Evolutionary conservation across 2,888 invertebrate species (phyloP).

Genomic region (Eugnorisma glareosa): DNA sequence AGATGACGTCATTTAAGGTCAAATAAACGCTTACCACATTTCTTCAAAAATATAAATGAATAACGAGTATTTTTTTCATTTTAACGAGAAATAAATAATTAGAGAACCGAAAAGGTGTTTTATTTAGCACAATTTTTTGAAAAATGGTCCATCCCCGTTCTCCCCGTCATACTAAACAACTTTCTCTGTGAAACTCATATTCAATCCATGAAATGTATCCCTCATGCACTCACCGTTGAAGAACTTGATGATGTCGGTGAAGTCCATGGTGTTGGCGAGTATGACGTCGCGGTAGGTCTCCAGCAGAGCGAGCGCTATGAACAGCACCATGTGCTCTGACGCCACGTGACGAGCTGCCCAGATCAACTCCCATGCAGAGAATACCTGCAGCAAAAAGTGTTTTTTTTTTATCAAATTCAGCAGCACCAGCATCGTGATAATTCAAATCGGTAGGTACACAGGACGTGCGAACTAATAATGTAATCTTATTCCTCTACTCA

Average conservation of each 20-base stretch:
- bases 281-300: conserved; percentile 98
- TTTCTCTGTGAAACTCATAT: not conserved
- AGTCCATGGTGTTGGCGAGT: conserved; percentile 98
- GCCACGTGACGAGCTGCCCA: conserved; percentile 98
- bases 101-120: no score
- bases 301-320: conserved; percentile 97
- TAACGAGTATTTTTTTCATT: no score
- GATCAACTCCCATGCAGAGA: conserved; percentile 98
- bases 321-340: conserved; percentile 97
- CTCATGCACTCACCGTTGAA: conserved; percentile 94
- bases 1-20: no score
- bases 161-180: not conserved
- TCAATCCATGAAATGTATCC: not conserved
- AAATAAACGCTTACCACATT: no score
- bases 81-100: no score
- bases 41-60: no score
- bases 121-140: no score
- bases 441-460: not conserved
- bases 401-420: not conserved
- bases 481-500: not conserved
- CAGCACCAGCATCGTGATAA: not conserved
- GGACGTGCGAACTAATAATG: not conserved
- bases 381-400: conserved; percentile 85
- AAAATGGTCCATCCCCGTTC: not conserved
- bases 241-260: conserved; percentile 99